Percentiles rank a stretch among this genome's conserved stretches.
phyloP scores from a whole-genome alignment of 2,888 invertebrate species.

The Calameuta pallipes region DNA sequence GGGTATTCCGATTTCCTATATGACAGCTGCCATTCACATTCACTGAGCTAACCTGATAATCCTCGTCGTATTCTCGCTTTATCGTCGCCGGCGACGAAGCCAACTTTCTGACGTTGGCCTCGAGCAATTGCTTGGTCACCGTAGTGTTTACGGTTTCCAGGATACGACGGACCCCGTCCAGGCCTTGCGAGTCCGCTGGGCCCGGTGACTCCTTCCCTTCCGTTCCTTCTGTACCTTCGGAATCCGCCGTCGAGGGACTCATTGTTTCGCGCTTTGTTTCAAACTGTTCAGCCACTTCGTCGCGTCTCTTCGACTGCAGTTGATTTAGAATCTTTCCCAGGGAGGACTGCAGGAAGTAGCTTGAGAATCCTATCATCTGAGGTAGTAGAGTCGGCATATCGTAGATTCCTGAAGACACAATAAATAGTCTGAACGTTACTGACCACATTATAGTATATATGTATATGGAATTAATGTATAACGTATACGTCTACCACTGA shows the following conservation, averaged over 20 bases:
- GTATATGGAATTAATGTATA: background rate
- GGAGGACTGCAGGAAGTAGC: conserved; percentile 64
- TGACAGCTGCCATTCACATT: background rate
- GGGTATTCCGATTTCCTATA: too few species aligned
- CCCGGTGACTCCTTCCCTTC: conserved; percentile 67
- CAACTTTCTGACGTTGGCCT: conserved; percentile 76
- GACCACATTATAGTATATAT: background rate
- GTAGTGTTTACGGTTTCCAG: conserved; percentile 81
- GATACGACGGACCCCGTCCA: conserved; percentile 77
- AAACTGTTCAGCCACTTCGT: conserved; percentile 54
- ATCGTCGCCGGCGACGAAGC: conserved; percentile 70
- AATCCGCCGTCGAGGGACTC: conserved; percentile 66
- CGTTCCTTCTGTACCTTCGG: conserved; percentile 73
- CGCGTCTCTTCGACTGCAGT: conserved; percentile 63
- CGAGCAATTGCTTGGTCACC: conserved; percentile 79
- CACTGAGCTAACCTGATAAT: conserved; percentile 47
- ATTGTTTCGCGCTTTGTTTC: conserved; percentile 55
- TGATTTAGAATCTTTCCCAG: conserved; percentile 77
- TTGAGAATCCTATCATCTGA: conserved; percentile 57
- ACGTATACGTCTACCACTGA: background rate
- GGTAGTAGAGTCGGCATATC: conserved; percentile 61
- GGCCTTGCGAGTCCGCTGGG: conserved; percentile 66
- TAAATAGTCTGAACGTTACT: background rate
- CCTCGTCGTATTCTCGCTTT: conserved; percentile 59
- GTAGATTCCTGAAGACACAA: conserved; percentile 44